A percentile compares a stretch with the other conserved stretches of the same genome.
Evolutionary conservation across 2,113 vertebrate species (phyloP).

Genomic region (Lamprotornis superbus): DNA sequence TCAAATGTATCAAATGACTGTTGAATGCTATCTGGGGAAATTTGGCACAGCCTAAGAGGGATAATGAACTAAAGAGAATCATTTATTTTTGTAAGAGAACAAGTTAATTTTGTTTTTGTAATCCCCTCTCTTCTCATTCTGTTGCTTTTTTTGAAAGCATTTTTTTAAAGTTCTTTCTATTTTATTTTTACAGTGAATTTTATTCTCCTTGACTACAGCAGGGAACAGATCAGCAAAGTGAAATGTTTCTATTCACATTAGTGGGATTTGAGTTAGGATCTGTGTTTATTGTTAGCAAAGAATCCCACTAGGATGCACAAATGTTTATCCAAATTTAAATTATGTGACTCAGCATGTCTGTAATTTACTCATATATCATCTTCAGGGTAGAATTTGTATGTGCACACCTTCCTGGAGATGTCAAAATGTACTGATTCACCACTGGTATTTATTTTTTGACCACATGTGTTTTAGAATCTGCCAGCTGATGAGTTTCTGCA

Average conservation of each 20-base stretch:
- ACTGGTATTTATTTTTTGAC: neutral
- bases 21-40: neutral
- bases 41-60: neutral
- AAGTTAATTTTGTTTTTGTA: neutral
- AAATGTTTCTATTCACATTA: neutral
- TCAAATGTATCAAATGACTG: conserved; percentile 22
- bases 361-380: neutral
- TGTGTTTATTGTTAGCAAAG: neutral
- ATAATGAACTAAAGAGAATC: neutral
- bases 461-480: neutral
- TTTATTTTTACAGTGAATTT: conserved; percentile 20
- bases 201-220: neutral
- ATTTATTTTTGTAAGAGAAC: neutral
- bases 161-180: neutral
- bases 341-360: fast-evolving
- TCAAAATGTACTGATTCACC: neutral
- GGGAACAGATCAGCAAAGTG: neutral
- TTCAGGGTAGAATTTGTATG: neutral
- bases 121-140: neutral
- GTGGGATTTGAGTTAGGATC: neutral
- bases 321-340: neutral
- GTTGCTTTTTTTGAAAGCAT: neutral
- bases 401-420: neutral
- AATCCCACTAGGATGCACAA: neutral
- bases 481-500: neutral